A percentile compares a stretch with the other conserved stretches of the same genome.
Evolutionary conservation across 2,888 invertebrate genomes (phyloP).

Genomic region (Altica lythri): DNA sequence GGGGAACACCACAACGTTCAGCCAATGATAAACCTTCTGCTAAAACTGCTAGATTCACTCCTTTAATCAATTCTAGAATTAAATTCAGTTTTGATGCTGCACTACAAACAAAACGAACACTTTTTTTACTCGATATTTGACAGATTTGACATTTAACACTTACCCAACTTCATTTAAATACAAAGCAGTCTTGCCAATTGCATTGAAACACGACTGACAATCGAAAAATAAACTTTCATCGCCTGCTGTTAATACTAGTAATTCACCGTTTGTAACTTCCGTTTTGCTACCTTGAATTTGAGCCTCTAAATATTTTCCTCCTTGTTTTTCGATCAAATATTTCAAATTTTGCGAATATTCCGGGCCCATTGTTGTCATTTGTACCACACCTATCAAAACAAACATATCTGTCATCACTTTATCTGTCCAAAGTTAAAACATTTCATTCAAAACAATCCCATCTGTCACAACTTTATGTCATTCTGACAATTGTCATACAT

Average conservation of each 20-base stretch:
- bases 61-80: slow-evolving; percentile 76
- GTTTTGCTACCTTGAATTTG: slow-evolving; percentile 88
- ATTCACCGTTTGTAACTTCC: slow-evolving; percentile 86
- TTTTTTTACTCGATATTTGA: not conserved
- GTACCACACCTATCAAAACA: slow-evolving; percentile 86
- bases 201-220: slow-evolving; percentile 92
- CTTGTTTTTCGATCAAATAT: slow-evolving; percentile 85
- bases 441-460: not conserved
- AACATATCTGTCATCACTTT: not conserved
- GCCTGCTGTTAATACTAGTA: slow-evolving; percentile 89
- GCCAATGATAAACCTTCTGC: slow-evolving; percentile 94
- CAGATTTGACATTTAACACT: not conserved
- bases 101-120: slow-evolving; percentile 58
- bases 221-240: slow-evolving; percentile 88
- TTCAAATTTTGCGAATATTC: slow-evolving; percentile 92
- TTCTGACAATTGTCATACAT: not conserved
- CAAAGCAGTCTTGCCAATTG: slow-evolving; percentile 71
- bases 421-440: not conserved
- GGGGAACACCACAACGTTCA: slow-evolving; percentile 85
- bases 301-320: slow-evolving; percentile 91
- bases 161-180: slow-evolving; percentile 33
- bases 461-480: not conserved
- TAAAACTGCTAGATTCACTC: slow-evolving; percentile 85
- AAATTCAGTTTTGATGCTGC: slow-evolving; percentile 94
- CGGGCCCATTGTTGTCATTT: slow-evolving; percentile 94